Base-by-base conservation (phyloP, 53 echinoderm and acorn worm genomes). In the Paracentrotus lividus region DNA sequence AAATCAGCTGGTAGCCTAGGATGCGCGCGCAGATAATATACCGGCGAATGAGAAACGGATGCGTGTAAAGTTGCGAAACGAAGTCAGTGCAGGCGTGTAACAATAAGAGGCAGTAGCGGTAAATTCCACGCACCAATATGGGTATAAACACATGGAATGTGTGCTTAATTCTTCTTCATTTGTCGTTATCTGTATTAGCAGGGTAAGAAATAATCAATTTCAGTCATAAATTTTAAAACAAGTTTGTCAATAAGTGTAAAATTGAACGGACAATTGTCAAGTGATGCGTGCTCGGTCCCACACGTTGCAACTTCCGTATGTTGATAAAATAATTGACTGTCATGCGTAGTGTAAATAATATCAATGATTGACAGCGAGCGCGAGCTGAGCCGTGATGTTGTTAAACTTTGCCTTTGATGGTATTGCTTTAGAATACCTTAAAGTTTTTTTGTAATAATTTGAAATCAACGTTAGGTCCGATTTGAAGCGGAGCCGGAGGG, bases 131-230 rank as follows among this genome's bases (percentile, higher is more conserved):
- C 56, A 86, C 85, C 77, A 97, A 93, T 67, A 97, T 97, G 97
- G 97, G 95, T 88, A 93, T 94, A 51, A 95, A 95, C 40, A 81
- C 95, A 84, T 93, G 95, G 55, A 78, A 88, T 55, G 64, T 93
- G 42, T 97, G 97, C 91, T 54, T 98, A 59, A 47, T 98, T 91
- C 84, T 98, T 18, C 95, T 98, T 33, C 96, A 98, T 9, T 52
- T 98, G 92, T 98, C 93, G 21, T 59, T 95, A 12, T 59, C 94
- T 85, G 98, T 98, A 44, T 85, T 98, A 42, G 98, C 98, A 85
- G 98, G 98, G 98, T 98, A 97, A 94, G 95, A 23, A 87, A 34
- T 32, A 89, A 43, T 43, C 42, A 12, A 56, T 89, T 51, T 89
- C 12, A 8, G 8, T 24, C 24, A 81, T 3, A 47, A 81, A 40